Percentiles rank a stretch among this genome's conserved stretches.
These are phyloP conservation scores for Phengaris arion DNA, from an alignment of 2,888 invertebrate species.

Conservation along the genomic window DNA sequence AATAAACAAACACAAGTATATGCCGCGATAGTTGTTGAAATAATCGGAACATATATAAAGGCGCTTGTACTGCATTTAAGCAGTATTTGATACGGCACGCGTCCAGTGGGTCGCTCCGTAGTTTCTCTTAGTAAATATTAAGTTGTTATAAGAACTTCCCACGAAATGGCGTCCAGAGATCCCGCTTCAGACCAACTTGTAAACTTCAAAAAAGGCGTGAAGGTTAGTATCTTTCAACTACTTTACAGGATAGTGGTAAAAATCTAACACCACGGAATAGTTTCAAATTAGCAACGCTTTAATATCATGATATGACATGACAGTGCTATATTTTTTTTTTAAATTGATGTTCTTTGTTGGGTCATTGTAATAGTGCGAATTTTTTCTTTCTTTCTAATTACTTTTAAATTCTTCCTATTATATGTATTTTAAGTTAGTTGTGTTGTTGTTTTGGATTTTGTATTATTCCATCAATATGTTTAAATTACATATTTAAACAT, in stretches of 20 bases:
- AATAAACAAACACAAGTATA: slow-evolving; percentile 13
- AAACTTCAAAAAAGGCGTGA: slow-evolving; percentile 78
- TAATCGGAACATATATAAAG: slow-evolving; percentile 60
- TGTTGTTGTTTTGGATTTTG: slow-evolving; percentile 32
- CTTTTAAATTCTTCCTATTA: background rate
- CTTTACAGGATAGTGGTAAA: background rate
- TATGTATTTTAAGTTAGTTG: background rate
- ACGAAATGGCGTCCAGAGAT: slow-evolving; percentile 75
- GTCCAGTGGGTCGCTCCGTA: slow-evolving; percentile 59
- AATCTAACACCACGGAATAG: background rate
- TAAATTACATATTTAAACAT: too few species aligned
- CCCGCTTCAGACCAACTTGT: slow-evolving; percentile 82
- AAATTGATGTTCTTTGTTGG: background rate
- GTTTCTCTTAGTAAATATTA: slow-evolving; percentile 21
- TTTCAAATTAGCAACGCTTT: background rate
- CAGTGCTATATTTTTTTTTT: background rate
- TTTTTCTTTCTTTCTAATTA: background rate
- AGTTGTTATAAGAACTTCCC: slow-evolving; percentile 28
- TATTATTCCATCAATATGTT: too few species aligned
- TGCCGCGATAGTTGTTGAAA: slow-evolving; percentile 60
- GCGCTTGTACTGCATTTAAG: slow-evolving; percentile 40
- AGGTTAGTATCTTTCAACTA: slow-evolving; percentile 66
- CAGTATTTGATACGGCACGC: slow-evolving; percentile 60
- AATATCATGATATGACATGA: background rate
- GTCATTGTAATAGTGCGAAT: background rate